Percentiles rank a stretch among this genome's conserved stretches.
Evolutionary conservation across 1,140 invertebrate genomes (phyloP).

Genomic region (Sarcophaga bullata): DNA sequence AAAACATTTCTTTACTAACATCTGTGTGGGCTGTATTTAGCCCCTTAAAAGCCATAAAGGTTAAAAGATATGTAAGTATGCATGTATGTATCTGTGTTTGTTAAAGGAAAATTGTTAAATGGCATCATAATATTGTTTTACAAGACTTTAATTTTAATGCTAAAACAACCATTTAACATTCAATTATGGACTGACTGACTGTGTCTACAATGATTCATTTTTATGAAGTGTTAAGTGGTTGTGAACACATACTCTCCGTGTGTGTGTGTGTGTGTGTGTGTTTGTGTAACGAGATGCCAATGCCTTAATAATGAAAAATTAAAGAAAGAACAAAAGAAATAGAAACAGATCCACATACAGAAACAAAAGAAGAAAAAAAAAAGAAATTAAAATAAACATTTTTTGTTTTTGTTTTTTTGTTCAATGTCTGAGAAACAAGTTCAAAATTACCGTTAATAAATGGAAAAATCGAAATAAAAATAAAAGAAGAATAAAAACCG

Average conservation of each 20-base stretch:
- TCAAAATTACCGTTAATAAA: conserved; percentile 19
- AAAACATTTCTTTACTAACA: no score
- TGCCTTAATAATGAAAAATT: not conserved
- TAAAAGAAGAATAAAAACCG: not conserved
- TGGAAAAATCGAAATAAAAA: not conserved
- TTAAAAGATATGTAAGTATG: not conserved
- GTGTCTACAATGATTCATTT: not conserved
- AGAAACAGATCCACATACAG: not conserved
- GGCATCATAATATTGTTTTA: conserved; percentile 10
- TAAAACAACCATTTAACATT: not conserved
- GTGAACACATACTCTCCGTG: not conserved
- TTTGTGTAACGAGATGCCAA: no score
- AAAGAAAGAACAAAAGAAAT: not conserved
- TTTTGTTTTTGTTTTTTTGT: not conserved
- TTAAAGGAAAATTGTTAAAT: not conserved
- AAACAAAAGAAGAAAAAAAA: not conserved
- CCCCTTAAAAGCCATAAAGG: not conserved
- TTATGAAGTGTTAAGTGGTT: conserved; percentile 22
- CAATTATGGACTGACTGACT: conserved; percentile 8
- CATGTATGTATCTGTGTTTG: not conserved
- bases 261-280: no score
- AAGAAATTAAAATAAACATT: no score
- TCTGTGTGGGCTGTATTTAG: not conserved
- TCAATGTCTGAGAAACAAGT: conserved; percentile 18
- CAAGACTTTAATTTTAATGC: conserved; percentile 27